These are phyloP conservation scores for Toxonevra muliebris DNA, from an alignment of 2,888 invertebrate genomes.

Conservation along the genomic window DNA sequence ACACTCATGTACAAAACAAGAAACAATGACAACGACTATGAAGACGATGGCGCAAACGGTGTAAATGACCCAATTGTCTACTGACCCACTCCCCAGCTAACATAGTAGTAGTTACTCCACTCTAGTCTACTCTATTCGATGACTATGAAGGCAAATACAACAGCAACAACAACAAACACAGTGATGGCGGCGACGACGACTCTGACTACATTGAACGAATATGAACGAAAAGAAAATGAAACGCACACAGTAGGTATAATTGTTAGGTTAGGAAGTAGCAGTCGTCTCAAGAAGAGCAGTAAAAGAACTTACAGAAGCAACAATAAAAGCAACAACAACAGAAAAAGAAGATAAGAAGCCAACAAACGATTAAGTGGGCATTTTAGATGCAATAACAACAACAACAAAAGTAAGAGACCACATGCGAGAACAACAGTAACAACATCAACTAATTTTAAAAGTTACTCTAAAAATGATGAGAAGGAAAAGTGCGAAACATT, in stretches of 20 bases:
- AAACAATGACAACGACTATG: not conserved
- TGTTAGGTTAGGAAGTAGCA: too few relatives aligned
- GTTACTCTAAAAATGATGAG: too few relatives aligned
- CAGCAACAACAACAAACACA: too few relatives aligned
- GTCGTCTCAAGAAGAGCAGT: too few relatives aligned
- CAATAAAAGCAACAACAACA: conserved; percentile 19
- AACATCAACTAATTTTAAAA: not conserved
- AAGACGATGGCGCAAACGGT: conserved; percentile 27
- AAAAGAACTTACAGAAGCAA: too few relatives aligned
- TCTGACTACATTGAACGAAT: conserved; percentile 24
- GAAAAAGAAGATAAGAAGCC: conserved; percentile 29
- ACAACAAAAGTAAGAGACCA: conserved; percentile 2
- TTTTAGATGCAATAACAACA: conserved; percentile 18
- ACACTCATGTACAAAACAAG: not conserved
- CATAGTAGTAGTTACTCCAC: not conserved
- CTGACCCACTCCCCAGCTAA: conserved; percentile 60
- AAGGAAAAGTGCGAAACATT: too few relatives aligned
- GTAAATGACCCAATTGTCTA: conserved; percentile 64
- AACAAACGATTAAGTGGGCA: conserved; percentile 24
- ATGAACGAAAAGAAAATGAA: too few relatives aligned
- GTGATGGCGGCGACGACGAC: too few relatives aligned
- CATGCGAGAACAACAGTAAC: not conserved
- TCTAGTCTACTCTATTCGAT: too few relatives aligned
- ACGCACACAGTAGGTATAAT: too few relatives aligned
- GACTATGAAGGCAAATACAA: too few relatives aligned